These are phyloP conservation scores for Channa maculata DNA, from an alignment of 2,113 vertebrate genomes.

Conservation along the genomic window DNA sequence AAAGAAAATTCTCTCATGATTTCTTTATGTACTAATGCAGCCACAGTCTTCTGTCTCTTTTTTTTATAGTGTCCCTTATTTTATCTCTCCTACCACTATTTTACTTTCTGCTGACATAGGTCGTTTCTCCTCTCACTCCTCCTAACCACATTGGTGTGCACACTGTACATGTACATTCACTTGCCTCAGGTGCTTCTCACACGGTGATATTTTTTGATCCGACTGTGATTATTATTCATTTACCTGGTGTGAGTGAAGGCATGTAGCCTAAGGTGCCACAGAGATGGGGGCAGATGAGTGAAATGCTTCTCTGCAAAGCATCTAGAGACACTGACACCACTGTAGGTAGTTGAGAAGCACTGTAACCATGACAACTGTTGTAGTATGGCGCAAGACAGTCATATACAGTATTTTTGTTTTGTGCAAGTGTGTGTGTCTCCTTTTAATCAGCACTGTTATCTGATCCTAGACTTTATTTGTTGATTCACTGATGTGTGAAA, in stretches of 20 bases:
- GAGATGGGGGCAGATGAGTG: conserved; percentile 47
- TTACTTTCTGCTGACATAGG: not conserved
- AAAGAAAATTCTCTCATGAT: not conserved
- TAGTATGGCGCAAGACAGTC: conserved; percentile 40
- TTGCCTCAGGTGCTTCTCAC: conserved; percentile 1
- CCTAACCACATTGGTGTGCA: conserved; percentile 5
- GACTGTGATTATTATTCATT: conserved; percentile 40
- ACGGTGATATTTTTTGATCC: not conserved
- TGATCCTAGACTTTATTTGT: conserved; percentile 35
- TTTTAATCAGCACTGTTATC: conserved; percentile 9
- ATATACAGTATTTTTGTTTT: conserved; percentile 35
- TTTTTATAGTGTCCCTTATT: conserved; percentile 13
- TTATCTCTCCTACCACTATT: not conserved
- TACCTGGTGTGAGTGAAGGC: conserved; percentile 38
- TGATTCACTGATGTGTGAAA: conserved; percentile 1
- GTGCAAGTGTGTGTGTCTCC: conserved; percentile 19
- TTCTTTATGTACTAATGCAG: not conserved
- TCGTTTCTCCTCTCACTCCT: not conserved
- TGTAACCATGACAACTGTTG: conserved; percentile 79
- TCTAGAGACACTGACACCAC: conserved; percentile 47
- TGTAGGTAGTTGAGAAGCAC: conserved; percentile 55
- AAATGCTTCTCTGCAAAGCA: conserved; percentile 54
- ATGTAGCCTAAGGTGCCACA: conserved; percentile 41
- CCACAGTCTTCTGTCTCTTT: not conserved
- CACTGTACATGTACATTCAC: not conserved